phyloP scores from a whole-genome alignment of 2,797 vertebrate species.

The Acanthornis magna region DNA sequence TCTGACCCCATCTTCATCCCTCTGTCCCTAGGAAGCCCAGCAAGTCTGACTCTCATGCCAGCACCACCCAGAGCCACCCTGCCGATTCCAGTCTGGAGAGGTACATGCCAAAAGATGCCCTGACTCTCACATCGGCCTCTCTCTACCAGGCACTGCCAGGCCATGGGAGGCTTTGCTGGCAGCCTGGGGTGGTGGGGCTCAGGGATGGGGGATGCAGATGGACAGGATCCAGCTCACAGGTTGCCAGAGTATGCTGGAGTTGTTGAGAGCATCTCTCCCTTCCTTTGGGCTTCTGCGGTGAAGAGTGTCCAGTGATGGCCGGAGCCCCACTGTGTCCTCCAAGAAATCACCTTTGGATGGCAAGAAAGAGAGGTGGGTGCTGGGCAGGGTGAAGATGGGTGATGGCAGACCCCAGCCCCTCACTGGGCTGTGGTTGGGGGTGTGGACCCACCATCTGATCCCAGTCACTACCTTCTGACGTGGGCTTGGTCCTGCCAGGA shows the following conservation, averaged over 20 bases:
- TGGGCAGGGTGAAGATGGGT: not conserved
- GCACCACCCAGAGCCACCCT: not conserved
- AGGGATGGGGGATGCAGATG: not conserved
- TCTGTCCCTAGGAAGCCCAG: conserved; percentile 32
- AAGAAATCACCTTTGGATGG: conserved; percentile 22
- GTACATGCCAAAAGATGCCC: not conserved
- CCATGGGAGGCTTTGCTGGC: not conserved
- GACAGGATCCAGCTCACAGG: not conserved
- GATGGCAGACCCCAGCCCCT: not conserved
- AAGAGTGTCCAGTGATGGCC: not conserved
- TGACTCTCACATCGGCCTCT: fast-evolving
- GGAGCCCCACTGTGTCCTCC: not conserved
- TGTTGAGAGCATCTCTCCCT: not conserved
- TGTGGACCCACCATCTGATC: not conserved
- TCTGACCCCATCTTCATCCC: not conserved
- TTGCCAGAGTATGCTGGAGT: not conserved
- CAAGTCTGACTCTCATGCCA: not conserved
- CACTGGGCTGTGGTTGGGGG: fast-evolving
- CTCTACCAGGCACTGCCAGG: not conserved
- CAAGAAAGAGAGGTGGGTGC: conserved; percentile 60
- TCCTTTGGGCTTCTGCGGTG: not conserved
- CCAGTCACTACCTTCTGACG: fast-evolving
- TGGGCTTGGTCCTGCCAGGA: conserved; percentile 65
- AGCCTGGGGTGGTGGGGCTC: not conserved
- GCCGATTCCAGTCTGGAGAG: not conserved